Conservation (phyloP, 2,888 invertebrate species). For the Philereme vetulata region DNA sequence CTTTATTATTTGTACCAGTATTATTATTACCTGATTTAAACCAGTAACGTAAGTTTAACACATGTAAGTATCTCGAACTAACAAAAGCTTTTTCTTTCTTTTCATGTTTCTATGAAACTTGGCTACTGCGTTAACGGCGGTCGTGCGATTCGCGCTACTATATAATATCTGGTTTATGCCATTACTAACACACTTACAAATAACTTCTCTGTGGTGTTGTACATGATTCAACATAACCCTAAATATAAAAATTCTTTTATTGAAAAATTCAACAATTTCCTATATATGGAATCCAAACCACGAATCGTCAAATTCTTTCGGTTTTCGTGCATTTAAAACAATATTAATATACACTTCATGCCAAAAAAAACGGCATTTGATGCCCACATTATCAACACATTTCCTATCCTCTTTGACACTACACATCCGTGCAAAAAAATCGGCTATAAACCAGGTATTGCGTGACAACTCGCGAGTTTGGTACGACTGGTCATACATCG, state of each 20-base stretch:
- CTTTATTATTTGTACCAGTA: conserved; percentile 13
- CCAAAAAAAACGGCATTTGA: background rate
- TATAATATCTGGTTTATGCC: conserved; percentile 82
- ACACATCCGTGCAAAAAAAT: conserved; percentile 29
- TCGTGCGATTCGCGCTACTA: conserved; percentile 69
- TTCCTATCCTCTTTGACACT: background rate
- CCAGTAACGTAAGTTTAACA: conserved; percentile 29
- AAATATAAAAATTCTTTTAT: conserved; percentile 22
- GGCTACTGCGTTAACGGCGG: conserved; percentile 73
- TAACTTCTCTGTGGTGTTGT: conserved; percentile 57
- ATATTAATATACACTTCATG: background rate
- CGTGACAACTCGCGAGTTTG: conserved; percentile 92
- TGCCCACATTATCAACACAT: background rate
- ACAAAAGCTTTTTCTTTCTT: conserved; percentile 83
- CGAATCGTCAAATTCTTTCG: background rate
- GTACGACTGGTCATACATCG: conserved; percentile 98
- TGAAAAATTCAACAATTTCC: background rate
- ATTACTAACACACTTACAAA: conserved; percentile 78
- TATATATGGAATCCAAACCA: background rate
- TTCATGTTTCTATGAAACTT: conserved; percentile 84
- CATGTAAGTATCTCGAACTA: conserved; percentile 73
- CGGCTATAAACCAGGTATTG: conserved; percentile 88
- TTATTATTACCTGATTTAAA: conserved; percentile 5
- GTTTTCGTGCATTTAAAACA: background rate
- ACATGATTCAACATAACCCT: conserved; percentile 46